Conservation (phyloP, 1,140 invertebrate species). For the Eumeta japonica region DNA sequence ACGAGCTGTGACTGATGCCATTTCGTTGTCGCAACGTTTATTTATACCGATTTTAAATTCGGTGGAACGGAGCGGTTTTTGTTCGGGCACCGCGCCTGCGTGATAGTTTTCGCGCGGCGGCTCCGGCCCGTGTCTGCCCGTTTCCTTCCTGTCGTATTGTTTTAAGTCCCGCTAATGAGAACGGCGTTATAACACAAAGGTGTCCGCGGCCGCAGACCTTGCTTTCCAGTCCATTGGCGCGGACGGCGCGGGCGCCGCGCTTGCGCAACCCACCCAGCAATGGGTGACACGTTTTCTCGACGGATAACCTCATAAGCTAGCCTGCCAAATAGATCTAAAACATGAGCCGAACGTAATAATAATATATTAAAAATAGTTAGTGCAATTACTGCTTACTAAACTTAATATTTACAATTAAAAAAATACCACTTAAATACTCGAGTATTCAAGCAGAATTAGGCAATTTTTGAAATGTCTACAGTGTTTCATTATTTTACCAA, state of each 20-base stretch:
- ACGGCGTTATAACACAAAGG: slow-evolving; percentile 45
- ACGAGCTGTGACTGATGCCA: slow-evolving; percentile 41
- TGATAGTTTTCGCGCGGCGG: slow-evolving; percentile 42
- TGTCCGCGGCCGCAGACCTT: slow-evolving; percentile 39
- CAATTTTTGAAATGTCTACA: no score
- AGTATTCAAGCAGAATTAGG: no score
- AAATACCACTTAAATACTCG: not conserved
- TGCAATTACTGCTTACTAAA: not conserved
- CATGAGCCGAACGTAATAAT: not conserved
- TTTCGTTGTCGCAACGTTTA: slow-evolving; percentile 38
- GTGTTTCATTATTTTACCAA: no score
- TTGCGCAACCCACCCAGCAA: slow-evolving; percentile 41
- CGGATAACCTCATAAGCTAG: not conserved
- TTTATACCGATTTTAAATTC: slow-evolving; percentile 50
- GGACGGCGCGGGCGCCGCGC: slow-evolving; percentile 31
- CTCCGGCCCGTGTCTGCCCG: slow-evolving; percentile 29
- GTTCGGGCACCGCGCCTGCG: slow-evolving; percentile 21
- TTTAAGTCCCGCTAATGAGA: slow-evolving; percentile 48
- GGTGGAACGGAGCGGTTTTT: slow-evolving; percentile 45
- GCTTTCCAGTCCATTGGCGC: slow-evolving; percentile 50
- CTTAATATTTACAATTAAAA: not conserved
- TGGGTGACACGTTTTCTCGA: slow-evolving; percentile 43
- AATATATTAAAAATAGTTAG: not conserved
- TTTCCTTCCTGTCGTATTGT: slow-evolving; percentile 56
- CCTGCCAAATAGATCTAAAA: slow-evolving; percentile 5